Percentiles rank a stretch among this genome's conserved stretches.
Evolutionary conservation across 2,797 vertebrate species (phyloP).

Genomic region (Myotis daubentonii): DNA sequence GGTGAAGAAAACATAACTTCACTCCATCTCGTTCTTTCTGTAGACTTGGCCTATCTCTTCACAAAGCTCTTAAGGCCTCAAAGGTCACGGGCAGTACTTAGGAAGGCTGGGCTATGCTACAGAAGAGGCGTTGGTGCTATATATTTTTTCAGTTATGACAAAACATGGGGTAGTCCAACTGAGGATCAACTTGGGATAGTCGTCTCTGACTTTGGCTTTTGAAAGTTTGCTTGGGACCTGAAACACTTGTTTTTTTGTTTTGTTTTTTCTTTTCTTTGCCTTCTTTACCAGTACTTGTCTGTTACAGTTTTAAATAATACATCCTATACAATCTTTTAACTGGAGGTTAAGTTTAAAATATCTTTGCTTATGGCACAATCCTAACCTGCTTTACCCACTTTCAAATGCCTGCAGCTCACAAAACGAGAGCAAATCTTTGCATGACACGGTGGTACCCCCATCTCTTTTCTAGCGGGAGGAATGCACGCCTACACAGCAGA

Average conservation of each 20-base stretch:
- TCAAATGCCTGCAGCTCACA: constrained; percentile 78
- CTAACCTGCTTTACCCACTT: constrained; percentile 72
- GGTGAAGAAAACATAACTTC: neutral
- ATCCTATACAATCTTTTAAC: neutral
- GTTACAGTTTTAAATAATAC: neutral
- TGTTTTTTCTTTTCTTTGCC: neutral
- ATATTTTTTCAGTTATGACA: neutral
- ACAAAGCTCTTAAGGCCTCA: neutral
- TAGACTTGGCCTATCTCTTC: neutral
- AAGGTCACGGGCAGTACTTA: neutral
- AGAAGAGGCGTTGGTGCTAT: fast-evolving
- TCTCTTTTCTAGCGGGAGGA: constrained; percentile 88
- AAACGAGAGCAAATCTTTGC: constrained; percentile 83
- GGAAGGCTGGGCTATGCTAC: neutral
- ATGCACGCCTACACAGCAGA: constrained; percentile 87
- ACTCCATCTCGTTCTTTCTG: neutral
- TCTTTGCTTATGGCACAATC: constrained; percentile 58
- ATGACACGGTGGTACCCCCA: constrained; percentile 89
- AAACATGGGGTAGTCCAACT: neutral
- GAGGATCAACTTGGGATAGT: neutral
- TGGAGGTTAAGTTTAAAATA: constrained; percentile 69
- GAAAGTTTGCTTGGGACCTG: neutral
- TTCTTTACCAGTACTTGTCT: neutral
- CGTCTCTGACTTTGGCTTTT: neutral
- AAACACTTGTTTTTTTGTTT: neutral